These are phyloP conservation scores for Scrobipalpa atriplicella DNA, from an alignment of 2,888 invertebrate species.

Conservation along the genomic window DNA sequence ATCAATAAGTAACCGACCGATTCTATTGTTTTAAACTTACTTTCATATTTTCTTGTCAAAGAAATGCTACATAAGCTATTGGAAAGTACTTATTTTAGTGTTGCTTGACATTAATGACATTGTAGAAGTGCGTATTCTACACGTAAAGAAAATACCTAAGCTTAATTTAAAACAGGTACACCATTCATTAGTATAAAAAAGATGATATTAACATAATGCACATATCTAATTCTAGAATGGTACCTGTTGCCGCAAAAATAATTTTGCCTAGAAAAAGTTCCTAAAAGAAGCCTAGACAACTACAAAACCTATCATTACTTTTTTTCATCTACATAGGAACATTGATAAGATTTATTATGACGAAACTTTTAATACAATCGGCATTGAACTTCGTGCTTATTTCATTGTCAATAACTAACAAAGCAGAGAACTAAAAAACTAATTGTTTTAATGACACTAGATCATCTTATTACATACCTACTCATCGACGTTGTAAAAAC, in stretches of 20 bases:
- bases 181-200: too few relatives aligned
- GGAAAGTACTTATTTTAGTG: not conserved
- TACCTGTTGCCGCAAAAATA: too few relatives aligned
- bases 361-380: constrained; percentile 14
- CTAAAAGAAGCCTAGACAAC: too few relatives aligned
- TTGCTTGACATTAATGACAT: not conserved
- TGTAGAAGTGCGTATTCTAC: not conserved
- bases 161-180: too few relatives aligned
- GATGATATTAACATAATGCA: too few relatives aligned
- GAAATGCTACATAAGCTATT: not conserved
- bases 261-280: too few relatives aligned
- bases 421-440: constrained; percentile 22
- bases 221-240: too few relatives aligned
- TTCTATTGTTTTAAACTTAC: not conserved
- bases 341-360: constrained; percentile 14
- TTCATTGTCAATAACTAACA: constrained; percentile 23
- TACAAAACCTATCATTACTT: not conserved
- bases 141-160: too few relatives aligned
- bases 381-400: constrained; percentile 11
- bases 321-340: not conserved
- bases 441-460: constrained; percentile 32
- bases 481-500: constrained; percentile 11
- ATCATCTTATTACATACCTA: constrained; percentile 27
- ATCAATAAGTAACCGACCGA: not conserved
- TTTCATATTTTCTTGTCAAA: not conserved